A percentile compares a stretch with the other conserved stretches of the same genome.
These are phyloP conservation scores for Patella ulyssiponensis DNA, from an alignment of 2,888 invertebrate species.

Conservation along the genomic window DNA sequence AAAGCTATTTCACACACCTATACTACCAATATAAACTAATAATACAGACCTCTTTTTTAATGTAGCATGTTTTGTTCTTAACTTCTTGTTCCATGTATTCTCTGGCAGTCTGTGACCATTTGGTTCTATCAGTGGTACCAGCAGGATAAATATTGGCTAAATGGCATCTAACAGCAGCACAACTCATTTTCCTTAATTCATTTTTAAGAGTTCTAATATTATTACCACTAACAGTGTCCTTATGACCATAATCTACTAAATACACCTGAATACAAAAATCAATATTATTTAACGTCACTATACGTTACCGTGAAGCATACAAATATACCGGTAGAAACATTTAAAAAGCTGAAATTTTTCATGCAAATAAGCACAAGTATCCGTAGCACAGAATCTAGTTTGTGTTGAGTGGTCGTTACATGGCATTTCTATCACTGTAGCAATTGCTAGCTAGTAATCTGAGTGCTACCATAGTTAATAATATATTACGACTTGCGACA, in stretches of 20 bases:
- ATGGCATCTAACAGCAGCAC: conserved; percentile 79
- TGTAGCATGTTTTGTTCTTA: conserved; percentile 40
- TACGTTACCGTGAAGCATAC: too few relatives aligned
- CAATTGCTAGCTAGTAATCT: too few relatives aligned
- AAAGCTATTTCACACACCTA: too few relatives aligned
- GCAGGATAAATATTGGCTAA: conserved; percentile 81
- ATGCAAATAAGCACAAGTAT: too few relatives aligned
- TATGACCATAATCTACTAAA: conserved; percentile 79
- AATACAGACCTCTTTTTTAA: conserved; percentile 48
- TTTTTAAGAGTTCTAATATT: conserved; percentile 75
- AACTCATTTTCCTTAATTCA: conserved; percentile 76
- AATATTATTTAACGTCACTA: neutral
- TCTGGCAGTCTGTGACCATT: conserved; percentile 67
- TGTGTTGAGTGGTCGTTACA: too few relatives aligned
- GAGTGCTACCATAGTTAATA: too few relatives aligned
- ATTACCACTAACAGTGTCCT: conserved; percentile 74
- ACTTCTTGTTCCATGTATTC: conserved; percentile 57
- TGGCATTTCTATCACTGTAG: too few relatives aligned
- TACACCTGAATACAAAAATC: conserved; percentile 73
- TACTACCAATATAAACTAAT: conserved; percentile 8
- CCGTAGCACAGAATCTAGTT: too few relatives aligned
- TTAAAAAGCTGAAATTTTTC: too few relatives aligned
- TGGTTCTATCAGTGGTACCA: conserved; percentile 70
- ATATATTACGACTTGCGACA: too few relatives aligned
- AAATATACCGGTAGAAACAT: too few relatives aligned